A percentile compares a stretch with the other conserved stretches of the same genome.
Conservation (phyloP, 2,888 invertebrate genomes). For the Gastracanthus pulcherrimus region DNA sequence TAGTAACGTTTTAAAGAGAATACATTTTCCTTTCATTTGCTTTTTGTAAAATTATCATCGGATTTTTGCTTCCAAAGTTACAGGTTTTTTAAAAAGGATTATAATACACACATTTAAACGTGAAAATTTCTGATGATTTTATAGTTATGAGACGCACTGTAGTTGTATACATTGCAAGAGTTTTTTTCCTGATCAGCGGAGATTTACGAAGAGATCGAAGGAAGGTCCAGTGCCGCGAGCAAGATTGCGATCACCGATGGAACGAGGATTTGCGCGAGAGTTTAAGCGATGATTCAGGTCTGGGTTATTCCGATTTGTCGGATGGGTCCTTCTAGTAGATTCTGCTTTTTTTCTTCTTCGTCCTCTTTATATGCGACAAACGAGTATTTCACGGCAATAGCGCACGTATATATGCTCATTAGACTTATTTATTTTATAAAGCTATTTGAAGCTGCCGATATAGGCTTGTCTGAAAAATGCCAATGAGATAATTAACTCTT, state of each 20-base stretch:
- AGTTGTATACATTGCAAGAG: too few species aligned
- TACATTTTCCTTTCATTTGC: too few species aligned
- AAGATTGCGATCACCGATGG: not conserved
- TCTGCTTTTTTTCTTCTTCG: not conserved
- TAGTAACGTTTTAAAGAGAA: too few species aligned
- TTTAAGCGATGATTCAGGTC: slow-evolving; percentile 13
- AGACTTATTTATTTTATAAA: not conserved
- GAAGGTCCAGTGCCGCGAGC: too few species aligned
- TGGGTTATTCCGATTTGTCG: slow-evolving; percentile 35
- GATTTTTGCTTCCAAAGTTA: too few species aligned
- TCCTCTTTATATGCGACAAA: not conserved
- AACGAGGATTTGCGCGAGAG: not conserved
- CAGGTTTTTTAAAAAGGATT: too few species aligned
- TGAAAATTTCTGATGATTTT: too few species aligned
- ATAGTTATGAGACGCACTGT: too few species aligned
- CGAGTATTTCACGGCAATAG: not conserved
- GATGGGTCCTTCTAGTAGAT: not conserved
- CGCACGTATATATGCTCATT: not conserved
- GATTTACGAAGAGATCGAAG: not conserved
- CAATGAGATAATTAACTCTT: not conserved
- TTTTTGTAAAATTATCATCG: too few species aligned
- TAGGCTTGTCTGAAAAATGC: too few species aligned
- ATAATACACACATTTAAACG: too few species aligned
- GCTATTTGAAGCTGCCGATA: not conserved
- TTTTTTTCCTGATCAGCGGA: too few species aligned